phyloP scores from a whole-genome alignment of 2,113 vertebrate genomes.

The Actenoides lindsayi region DNA sequence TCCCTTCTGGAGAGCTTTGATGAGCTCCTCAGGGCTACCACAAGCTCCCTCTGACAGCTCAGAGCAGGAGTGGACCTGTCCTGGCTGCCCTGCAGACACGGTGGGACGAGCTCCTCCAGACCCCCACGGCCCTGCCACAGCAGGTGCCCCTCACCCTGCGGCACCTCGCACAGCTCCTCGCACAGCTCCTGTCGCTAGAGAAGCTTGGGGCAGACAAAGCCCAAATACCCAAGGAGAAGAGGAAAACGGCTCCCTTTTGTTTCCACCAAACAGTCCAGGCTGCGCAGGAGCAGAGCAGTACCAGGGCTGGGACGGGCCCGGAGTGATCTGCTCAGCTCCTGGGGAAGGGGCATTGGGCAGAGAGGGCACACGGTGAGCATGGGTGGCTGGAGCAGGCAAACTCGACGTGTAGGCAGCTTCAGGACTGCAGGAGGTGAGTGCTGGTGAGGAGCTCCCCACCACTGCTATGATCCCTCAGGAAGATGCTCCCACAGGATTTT shows the following conservation, averaged over 20 bases:
- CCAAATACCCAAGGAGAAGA: neutral
- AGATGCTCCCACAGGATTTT: accelerated
- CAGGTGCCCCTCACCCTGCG: accelerated
- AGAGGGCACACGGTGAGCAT: neutral
- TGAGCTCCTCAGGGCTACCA: neutral
- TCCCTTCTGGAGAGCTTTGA: neutral
- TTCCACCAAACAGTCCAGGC: neutral
- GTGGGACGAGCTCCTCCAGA: neutral
- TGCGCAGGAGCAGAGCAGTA: neutral
- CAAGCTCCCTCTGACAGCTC: accelerated
- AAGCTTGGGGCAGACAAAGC: neutral
- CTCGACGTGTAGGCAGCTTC: neutral
- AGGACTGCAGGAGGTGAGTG: neutral
- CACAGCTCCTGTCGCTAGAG: neutral
- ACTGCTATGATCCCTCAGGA: accelerated
- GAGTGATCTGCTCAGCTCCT: neutral
- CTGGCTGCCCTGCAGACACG: neutral
- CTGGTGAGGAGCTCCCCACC: neutral
- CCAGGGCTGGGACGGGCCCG: neutral
- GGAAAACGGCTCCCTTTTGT: neutral
- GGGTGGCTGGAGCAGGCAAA: neutral
- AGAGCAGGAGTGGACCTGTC: neutral
- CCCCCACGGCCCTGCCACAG: accelerated
- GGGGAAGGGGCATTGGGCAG: neutral
- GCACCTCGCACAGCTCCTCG: accelerated